These are phyloP conservation scores for Alligator sinensis DNA, from an alignment of 2,113 vertebrate species.

Conservation along the genomic window DNA sequence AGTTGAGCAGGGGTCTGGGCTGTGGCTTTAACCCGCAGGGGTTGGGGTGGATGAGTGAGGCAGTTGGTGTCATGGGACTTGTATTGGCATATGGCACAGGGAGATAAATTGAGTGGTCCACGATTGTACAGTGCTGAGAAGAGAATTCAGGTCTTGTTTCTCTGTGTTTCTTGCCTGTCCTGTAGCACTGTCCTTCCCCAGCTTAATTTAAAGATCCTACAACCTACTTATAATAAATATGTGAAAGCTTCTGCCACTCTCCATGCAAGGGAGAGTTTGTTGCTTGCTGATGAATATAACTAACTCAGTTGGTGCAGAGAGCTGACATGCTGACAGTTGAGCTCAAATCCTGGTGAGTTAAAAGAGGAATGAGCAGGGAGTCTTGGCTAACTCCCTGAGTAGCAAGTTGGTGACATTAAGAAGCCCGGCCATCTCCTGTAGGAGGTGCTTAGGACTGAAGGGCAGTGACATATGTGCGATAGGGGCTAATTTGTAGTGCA, in stretches of 20 bases:
- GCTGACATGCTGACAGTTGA: not conserved
- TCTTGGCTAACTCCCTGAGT: not conserved
- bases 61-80: constrained; percentile 7
- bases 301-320: not conserved
- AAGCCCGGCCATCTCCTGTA: fast-evolving
- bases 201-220: not conserved
- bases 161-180: constrained; percentile 11
- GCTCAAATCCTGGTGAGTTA: not conserved
- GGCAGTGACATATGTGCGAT: not conserved
- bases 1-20: not conserved
- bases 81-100: constrained; percentile 24
- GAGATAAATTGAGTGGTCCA: not conserved
- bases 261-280: not conserved
- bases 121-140: not conserved
- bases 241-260: constrained; percentile 10
- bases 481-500: not conserved
- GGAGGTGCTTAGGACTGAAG: fast-evolving
- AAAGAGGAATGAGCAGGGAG: not conserved
- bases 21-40: not conserved
- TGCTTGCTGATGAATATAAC: not conserved
- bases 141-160: constrained; percentile 32
- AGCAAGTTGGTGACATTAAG: not conserved
- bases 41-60: not conserved
- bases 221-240: not conserved
- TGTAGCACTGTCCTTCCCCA: not conserved